Base-by-base conservation (phyloP, 2,888 invertebrate species). In the Galeopsomyia nigrocyanea region DNA sequence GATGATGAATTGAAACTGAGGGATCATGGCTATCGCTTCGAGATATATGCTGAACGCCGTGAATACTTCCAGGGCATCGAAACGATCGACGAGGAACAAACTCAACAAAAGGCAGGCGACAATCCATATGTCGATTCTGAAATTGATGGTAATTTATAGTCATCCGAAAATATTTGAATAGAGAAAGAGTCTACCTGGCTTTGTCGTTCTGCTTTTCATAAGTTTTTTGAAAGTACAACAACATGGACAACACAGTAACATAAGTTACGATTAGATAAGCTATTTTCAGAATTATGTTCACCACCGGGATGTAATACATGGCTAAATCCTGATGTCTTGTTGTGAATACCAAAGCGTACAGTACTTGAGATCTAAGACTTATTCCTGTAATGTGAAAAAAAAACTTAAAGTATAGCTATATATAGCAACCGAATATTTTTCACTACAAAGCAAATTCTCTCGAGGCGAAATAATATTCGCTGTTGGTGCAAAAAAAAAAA, bases 31-130 rank as follows among this genome's bases (percentile, higher is more conserved):
- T 16, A 71, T 53, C 0, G 71, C 60, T n/a, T 71, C 71, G 17
- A 71, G 46, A 16, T 65, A 60, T 7, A 55, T 53, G 58, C 71
- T 67, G 60, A 71, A 71, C 14, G 65, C 10, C 65, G 53, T 60
- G 13, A 58, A 22, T 10, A 61, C 26, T 10, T 71, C 71, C 0
- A 63, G 1, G 1, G n/a, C 49, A 0, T 22, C 39, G 21, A 58
- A 22, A 0, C 31, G 6, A 50, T 65, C 19, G 55, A 64, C 64
- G n/a, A 58, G 21, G 2, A 57, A 21, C 14, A 39, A 6, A 0
- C 64, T 64, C 10, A 60, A 14, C 9, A 21, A 51, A 50, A 55
- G 1, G 17, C 58, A 64, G 6, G 51, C 39, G 14, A 70, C 21
- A 14, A 70, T 13, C 51, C 64, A 58, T 14, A 64, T 1, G 19